Evolutionary conservation across 2,797 vertebrate species (phyloP), one percentile per base, ranked within the genome.

Genomic region (Antrozous pallidus): DNA sequence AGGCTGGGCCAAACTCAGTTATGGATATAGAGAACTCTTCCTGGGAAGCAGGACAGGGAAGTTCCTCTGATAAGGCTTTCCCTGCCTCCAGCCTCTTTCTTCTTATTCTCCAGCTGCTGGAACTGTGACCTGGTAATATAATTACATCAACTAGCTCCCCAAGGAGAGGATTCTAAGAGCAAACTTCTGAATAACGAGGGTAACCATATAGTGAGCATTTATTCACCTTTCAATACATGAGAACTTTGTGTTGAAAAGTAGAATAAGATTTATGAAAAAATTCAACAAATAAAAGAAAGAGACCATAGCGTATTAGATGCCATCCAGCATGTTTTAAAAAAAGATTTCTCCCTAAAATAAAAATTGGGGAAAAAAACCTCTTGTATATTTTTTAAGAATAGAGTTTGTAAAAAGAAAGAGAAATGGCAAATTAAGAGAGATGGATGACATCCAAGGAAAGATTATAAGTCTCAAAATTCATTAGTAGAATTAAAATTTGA

Each of bases 401-500:
- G 14, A 49, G 18, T 54, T 88, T 84, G 4, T 70, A 47, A 90
- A 69, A 78, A 70, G 51, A 94, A 87, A 77, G 63, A 88, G 38
- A 74, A 75, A 10, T 13, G 31, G 31, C 54, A 84, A 90, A 73
- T 87, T 77, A 16, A 70, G 28, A 49, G 51, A 77, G 45, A 28
- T 36, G 20, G 38, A 58, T 58, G 45, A 65, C 33, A 40, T 45
- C 51, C 33, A 51, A 73, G 45, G 51, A 79, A 93, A 80, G 47
- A 88, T 18, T 82, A 8, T 90, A 73, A 49, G 24, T 85, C 69
- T 93, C 69, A 33, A 49, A 67, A 54, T 94, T 79, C 31, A 69
- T 54, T 69, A 83, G 16, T 89, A 81, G 36, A 93, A 75, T 91
- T 63, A 70, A 95, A 49, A 74, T 42, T 84, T 85, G 13, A n/a